Evolutionary conservation across 2,888 invertebrate genomes (phyloP).

Genomic region (Synergus itoensis): DNA sequence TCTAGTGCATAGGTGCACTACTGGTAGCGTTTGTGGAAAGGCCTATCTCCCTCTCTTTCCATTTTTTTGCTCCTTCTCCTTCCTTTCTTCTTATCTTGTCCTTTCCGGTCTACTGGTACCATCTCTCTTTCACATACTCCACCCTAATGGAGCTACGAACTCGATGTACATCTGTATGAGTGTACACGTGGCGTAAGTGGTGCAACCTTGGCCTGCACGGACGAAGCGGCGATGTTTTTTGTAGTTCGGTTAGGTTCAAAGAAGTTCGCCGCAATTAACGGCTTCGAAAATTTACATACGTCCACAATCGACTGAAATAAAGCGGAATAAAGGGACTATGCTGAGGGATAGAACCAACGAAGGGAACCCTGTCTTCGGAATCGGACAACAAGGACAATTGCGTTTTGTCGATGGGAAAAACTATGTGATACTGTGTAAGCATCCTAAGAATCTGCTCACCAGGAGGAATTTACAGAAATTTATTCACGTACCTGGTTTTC

Average conservation of each 20-base stretch:
- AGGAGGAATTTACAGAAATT: background rate
- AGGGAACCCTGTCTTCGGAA: slow-evolving; percentile 14
- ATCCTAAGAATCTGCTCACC: slow-evolving; percentile 17
- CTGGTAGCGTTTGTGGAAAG: slow-evolving; percentile 62
- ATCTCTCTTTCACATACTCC: slow-evolving; percentile 31
- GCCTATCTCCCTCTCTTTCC: slow-evolving; percentile 36
- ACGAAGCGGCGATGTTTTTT: slow-evolving; percentile 61
- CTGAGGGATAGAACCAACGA: slow-evolving; percentile 35
- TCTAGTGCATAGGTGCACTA: slow-evolving; percentile 72
- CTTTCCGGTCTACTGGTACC: background rate
- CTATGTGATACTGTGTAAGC: background rate
- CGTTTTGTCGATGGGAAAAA: background rate
- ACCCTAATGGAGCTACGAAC: slow-evolving; percentile 57
- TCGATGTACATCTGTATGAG: slow-evolving; percentile 44
- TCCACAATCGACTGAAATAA: slow-evolving; percentile 61
- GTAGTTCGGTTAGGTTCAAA: slow-evolving; percentile 63
- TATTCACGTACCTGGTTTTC: background rate
- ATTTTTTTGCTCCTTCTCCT: background rate
- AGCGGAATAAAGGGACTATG: slow-evolving; percentile 63
- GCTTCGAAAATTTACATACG: slow-evolving; percentile 71
- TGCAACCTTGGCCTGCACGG: background rate
- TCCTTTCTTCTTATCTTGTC: background rate
- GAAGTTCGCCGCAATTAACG: slow-evolving; percentile 71
- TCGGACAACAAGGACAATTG: background rate
- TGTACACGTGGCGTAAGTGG: slow-evolving; percentile 20